Conservation (phyloP, 2,797 vertebrate species). For the Euthynnus affinis region DNA sequence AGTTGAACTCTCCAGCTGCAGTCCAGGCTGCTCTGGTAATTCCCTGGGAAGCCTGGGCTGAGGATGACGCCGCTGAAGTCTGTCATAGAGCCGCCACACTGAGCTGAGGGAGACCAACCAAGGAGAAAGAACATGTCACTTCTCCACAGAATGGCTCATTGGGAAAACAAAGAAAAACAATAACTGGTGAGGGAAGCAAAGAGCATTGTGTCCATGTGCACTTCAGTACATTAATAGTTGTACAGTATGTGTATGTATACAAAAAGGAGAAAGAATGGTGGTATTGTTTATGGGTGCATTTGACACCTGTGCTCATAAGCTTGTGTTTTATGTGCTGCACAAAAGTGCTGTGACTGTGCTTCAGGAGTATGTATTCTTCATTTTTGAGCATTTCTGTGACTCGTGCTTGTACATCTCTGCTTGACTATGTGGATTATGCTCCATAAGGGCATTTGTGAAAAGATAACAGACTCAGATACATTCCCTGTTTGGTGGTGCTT, state of each 20-base stretch:
- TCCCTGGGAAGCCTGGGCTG: slow-evolving; percentile 97
- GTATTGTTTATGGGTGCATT: not conserved
- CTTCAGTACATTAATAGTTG: not conserved
- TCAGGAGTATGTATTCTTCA: slow-evolving; percentile 13
- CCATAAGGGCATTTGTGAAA: slow-evolving; percentile 33
- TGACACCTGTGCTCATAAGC: not conserved
- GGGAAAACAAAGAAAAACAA: slow-evolving; percentile 59
- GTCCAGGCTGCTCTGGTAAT: slow-evolving; percentile 97
- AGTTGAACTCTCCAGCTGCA: slow-evolving; percentile 96
- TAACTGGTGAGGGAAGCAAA: too few relatives aligned
- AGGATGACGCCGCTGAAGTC: slow-evolving; percentile 96
- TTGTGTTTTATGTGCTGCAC: slow-evolving; percentile 15
- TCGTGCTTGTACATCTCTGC: slow-evolving; percentile 41
- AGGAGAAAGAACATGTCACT: slow-evolving; percentile 75
- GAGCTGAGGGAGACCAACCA: slow-evolving; percentile 86
- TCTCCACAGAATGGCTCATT: slow-evolving; percentile 32
- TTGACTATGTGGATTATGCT: slow-evolving; percentile 41
- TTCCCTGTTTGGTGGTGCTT: slow-evolving; percentile 60
- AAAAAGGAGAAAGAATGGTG: not conserved
- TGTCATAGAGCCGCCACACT: slow-evolving; percentile 93
- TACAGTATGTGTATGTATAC: not conserved
- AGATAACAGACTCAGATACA: slow-evolving; percentile 37
- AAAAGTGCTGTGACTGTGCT: slow-evolving; percentile 4
- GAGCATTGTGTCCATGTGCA: slow-evolving; percentile 17
- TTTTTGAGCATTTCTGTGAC: slow-evolving; percentile 32